These are phyloP conservation scores for Saccopteryx bilineata DNA, from an alignment of 2,113 vertebrate species.

Conservation along the genomic window DNA sequence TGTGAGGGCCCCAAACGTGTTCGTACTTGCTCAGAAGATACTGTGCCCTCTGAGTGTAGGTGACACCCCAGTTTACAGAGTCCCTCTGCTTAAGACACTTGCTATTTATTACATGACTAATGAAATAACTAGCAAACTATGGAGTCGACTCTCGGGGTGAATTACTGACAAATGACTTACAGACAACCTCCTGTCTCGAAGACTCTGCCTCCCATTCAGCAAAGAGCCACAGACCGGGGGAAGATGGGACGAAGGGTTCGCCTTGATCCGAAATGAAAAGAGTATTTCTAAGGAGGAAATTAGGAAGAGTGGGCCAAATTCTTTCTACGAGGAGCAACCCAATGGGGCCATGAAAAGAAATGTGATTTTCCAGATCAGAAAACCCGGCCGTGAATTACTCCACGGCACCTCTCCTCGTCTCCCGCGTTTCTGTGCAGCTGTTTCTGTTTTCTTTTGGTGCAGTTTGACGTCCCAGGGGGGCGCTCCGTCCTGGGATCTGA, in stretches of 20 bases:
- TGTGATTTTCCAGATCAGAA: slow-evolving; percentile 88
- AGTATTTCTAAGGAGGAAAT: slow-evolving; percentile 84
- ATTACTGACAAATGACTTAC: slow-evolving; percentile 84
- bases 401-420: slow-evolving; percentile 85
- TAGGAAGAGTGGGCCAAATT: slow-evolving; percentile 76
- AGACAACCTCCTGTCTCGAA: slow-evolving; percentile 73
- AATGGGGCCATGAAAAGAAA: slow-evolving; percentile 89
- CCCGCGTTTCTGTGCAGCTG: slow-evolving; percentile 88
- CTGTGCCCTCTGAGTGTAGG: background rate
- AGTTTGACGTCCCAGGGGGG: slow-evolving; percentile 80
- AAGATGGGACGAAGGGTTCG: slow-evolving; percentile 82
- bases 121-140: slow-evolving; percentile 73
- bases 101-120: slow-evolving; percentile 58
- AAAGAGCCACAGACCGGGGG: slow-evolving; percentile 75
- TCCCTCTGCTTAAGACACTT: slow-evolving; percentile 64
- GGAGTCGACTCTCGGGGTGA: slow-evolving; percentile 77
- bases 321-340: slow-evolving; percentile 75
- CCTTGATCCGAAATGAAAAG: slow-evolving; percentile 85
- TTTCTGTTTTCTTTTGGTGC: slow-evolving; percentile 90
- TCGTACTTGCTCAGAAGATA: background rate
- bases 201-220: slow-evolving; percentile 78
- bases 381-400: slow-evolving; percentile 84
- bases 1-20: rapidly evolving
- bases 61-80: background rate
- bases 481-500: slow-evolving; percentile 84